Percentiles rank a stretch among this genome's conserved stretches.
These are phyloP conservation scores for Halcyon badia DNA, from an alignment of 2,797 vertebrate genomes.

Conservation along the genomic window DNA sequence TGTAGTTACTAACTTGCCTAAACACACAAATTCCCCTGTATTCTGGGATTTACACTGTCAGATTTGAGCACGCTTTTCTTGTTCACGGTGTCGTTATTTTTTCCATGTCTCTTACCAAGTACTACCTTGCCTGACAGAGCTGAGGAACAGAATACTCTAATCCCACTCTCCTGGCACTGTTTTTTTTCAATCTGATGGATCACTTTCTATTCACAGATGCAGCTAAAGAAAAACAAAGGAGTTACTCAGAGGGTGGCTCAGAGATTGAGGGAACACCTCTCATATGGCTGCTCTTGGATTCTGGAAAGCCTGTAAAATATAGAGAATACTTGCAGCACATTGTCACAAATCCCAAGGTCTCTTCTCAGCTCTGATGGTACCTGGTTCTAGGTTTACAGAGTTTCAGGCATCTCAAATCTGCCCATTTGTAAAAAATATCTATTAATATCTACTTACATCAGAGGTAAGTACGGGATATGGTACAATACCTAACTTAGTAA, in stretches of 20 bases:
- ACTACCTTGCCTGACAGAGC: not conserved
- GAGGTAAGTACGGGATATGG: not conserved
- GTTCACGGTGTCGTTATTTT: not conserved
- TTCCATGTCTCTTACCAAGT: not conserved
- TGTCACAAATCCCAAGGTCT: not conserved
- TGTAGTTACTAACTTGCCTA: not conserved
- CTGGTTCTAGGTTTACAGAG: not conserved
- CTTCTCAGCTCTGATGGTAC: not conserved
- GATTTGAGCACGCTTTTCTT: not conserved
- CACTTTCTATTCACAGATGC: not conserved
- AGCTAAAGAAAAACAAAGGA: not conserved
- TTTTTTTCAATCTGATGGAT: not conserved
- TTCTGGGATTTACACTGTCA: not conserved
- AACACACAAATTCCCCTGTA: not conserved
- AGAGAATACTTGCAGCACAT: not conserved
- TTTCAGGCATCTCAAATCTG: not conserved
- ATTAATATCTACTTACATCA: not conserved
- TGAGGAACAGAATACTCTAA: not conserved
- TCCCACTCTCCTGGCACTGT: not conserved
- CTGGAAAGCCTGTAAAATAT: not conserved
- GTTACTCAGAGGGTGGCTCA: not conserved
- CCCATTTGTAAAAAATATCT: not conserved
- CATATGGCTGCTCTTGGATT: not conserved
- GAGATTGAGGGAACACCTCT: not conserved
- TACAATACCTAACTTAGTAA: not conserved